Base-by-base conservation (phyloP, 2,113 vertebrate genomes). In the Herpetotheres cachinnans region DNA sequence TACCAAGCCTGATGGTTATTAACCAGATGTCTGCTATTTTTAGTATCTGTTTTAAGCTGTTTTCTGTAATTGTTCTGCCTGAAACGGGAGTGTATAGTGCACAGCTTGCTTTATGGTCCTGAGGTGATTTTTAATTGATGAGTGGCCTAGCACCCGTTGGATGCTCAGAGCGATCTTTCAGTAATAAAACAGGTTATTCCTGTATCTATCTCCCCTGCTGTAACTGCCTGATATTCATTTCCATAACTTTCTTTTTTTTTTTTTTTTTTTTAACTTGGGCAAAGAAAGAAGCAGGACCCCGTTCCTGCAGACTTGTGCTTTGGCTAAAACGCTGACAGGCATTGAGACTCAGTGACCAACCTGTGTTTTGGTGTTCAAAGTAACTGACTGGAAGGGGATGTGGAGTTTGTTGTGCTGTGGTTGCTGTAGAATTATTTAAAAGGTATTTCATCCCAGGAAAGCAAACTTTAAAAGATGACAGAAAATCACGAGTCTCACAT, bases 101-200 rank as follows among this genome's bases (percentile, higher is more conserved):
- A 62, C 30, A 61, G 34, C 27, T 89, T 66, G 34, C 12, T 70
- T 88, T 29, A 25, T 58, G 36, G 50, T 88, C 79, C 74, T 50
- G 58, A 73, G 26, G 55, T 81, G 47, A 47, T 90, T 83, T 88
- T 90, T 86, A 94, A 52, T 86, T 83, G 63, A 74, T 66, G n/a
- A 78, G 20, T 49, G n/a, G 34, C 50, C 36, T 66, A 81, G 54
- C 32, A 50, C 17, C 83, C 0, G 0, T 5, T 44, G 0, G 46
- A 47, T 82, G 46, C 67, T 95, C 38, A 78, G 62, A 92, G 59
- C 32, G 81, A 26, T 66, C 38, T 88, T 90, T 92, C 26, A 66
- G 38, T 72, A 85, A 82, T 66, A 89, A 80, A 94, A 3, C 20
- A 65, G 16, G 5, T 86, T 92, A 55, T 78, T 89, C 89, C 40